These are phyloP conservation scores for Ichneumoninae sp. DNA, from an alignment of 2,888 invertebrate species.

Conservation along the genomic window DNA sequence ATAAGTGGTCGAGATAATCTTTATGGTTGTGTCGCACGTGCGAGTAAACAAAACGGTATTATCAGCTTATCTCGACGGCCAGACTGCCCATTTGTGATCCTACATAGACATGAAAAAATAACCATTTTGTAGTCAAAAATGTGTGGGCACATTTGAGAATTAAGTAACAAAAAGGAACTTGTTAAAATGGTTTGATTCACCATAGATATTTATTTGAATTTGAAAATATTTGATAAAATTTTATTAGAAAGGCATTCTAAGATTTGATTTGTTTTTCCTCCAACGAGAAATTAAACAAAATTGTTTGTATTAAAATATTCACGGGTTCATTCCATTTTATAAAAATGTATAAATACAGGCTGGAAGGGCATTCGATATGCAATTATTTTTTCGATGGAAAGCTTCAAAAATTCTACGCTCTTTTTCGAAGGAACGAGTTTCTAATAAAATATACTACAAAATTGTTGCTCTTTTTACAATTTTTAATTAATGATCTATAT, in stretches of 20 bases:
- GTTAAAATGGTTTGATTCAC: neutral
- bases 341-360: too few species aligned
- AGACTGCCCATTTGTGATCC: too few species aligned
- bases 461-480: neutral
- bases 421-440: neutral
- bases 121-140: neutral
- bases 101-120: neutral
- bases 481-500: too few species aligned
- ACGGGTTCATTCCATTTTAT: too few species aligned
- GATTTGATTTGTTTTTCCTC: too few species aligned
- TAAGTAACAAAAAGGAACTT: neutral
- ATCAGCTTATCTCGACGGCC: too few species aligned
- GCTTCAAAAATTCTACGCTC: neutral
- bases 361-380: too few species aligned
- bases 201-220: too few species aligned
- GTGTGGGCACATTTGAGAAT: neutral
- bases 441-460: neutral
- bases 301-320: too few species aligned
- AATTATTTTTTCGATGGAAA: neutral
- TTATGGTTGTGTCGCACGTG: neutral
- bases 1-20: neutral
- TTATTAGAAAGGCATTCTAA: too few species aligned
- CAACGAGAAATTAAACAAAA: too few species aligned
- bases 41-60: neutral
- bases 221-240: too few species aligned